These are phyloP conservation scores for Acromyrmex heyeri DNA, from an alignment of 1,140 invertebrate genomes.

Conservation along the genomic window DNA sequence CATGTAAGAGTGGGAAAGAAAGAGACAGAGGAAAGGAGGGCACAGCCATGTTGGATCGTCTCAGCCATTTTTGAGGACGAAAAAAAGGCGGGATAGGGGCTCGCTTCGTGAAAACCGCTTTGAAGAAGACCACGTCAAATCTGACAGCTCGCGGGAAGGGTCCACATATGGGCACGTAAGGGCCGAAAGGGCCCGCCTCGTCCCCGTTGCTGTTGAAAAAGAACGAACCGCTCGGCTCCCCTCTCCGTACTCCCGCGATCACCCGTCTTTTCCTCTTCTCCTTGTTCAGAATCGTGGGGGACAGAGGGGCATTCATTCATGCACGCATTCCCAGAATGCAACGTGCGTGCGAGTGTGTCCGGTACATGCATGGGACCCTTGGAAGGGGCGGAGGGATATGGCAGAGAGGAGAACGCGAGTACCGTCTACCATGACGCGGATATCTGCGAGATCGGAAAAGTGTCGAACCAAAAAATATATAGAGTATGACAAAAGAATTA, in stretches of 20 bases:
- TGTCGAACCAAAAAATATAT: background rate
- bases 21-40: slow-evolving; percentile 36
- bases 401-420: slow-evolving; percentile 41
- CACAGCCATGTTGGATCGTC: slow-evolving; percentile 77
- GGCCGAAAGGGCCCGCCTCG: slow-evolving; percentile 73
- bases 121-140: slow-evolving; percentile 78
- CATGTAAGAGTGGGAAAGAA: slow-evolving; percentile 19
- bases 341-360: slow-evolving; percentile 49
- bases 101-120: slow-evolving; percentile 76
- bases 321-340: slow-evolving; percentile 82
- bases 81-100: slow-evolving; percentile 75
- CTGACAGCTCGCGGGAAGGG: slow-evolving; percentile 77
- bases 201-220: slow-evolving; percentile 70
- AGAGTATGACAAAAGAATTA: background rate
- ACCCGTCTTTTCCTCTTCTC: slow-evolving; percentile 51
- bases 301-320: slow-evolving; percentile 84
- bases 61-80: slow-evolving; percentile 79
- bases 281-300: slow-evolving; percentile 59
- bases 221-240: slow-evolving; percentile 66
- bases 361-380: slow-evolving; percentile 37
- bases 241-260: slow-evolving; percentile 21
- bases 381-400: slow-evolving; percentile 36
- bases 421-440: background rate
- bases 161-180: slow-evolving; percentile 69
- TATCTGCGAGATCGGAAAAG: background rate